A percentile compares a stretch with the other conserved stretches of the same genome.
Evolutionary conservation across 1,140 invertebrate genomes (phyloP).

Genomic region (Nasonia vitripennis): DNA sequence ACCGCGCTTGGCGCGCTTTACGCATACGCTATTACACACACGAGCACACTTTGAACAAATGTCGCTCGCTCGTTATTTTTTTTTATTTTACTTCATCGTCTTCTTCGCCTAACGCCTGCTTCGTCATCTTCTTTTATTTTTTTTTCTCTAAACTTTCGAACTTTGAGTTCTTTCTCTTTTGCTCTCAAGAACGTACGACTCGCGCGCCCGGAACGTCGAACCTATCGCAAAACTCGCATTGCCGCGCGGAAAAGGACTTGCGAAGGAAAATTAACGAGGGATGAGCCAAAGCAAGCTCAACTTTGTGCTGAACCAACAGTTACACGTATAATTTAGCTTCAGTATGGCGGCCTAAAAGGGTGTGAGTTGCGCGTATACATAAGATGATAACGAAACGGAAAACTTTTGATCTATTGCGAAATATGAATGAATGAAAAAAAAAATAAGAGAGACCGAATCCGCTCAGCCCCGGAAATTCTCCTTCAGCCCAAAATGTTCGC

Average conservation of each 20-base stretch:
- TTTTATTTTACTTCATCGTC: constrained; percentile 40
- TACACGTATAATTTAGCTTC: neutral
- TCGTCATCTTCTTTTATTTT: constrained; percentile 48
- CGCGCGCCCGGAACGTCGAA: constrained; percentile 53
- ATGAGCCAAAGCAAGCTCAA: neutral
- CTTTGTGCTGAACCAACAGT: neutral
- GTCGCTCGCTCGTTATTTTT: constrained; percentile 50
- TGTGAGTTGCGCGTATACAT: neutral
- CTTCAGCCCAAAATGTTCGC: constrained; percentile 29
- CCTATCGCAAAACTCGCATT: constrained; percentile 54
- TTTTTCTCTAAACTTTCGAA: constrained; percentile 46
- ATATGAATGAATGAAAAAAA: neutral
- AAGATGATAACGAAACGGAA: neutral
- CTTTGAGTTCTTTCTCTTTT: constrained; percentile 42
- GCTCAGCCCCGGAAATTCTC: constrained; percentile 49
- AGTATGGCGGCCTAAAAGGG: neutral
- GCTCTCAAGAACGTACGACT: constrained; percentile 39
- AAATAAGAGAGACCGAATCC: neutral
- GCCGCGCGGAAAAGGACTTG: constrained; percentile 37
- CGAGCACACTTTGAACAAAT: constrained; percentile 47
- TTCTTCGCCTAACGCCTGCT: neutral
- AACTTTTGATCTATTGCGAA: neutral
- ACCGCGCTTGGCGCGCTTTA: constrained; percentile 66
- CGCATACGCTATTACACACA: constrained; percentile 61
- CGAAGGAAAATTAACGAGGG: neutral